Evolutionary conservation across 2,113 vertebrate genomes (phyloP).

Genomic region (Silurus meridionalis): DNA sequence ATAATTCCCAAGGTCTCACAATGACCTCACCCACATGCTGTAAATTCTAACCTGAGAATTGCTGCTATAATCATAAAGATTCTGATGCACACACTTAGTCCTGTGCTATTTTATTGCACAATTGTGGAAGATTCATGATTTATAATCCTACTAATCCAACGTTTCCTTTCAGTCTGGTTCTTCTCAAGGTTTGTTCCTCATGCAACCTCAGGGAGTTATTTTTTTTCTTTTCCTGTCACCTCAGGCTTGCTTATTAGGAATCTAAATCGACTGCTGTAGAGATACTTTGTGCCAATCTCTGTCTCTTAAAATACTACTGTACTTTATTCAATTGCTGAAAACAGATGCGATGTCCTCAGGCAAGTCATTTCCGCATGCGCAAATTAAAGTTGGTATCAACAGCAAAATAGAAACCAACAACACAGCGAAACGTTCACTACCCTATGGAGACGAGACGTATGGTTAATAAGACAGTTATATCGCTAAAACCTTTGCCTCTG

Average conservation of each 20-base stretch:
- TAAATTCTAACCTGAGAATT: neutral
- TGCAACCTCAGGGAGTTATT: neutral
- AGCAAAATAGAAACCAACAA: neutral
- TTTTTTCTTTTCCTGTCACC: neutral
- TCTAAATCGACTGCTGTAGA: neutral
- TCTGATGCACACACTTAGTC: neutral
- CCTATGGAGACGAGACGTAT: slow-evolving; percentile 13
- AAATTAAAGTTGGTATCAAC: neutral
- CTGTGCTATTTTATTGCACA: neutral
- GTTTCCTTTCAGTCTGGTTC: neutral
- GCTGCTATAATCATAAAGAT: neutral
- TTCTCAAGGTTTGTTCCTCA: neutral
- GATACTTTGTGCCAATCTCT: neutral
- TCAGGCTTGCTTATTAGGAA: neutral
- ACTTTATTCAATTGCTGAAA: neutral
- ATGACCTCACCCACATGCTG: neutral
- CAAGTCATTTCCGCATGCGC: slow-evolving; percentile 24
- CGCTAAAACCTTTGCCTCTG: neutral
- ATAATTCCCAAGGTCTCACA: neutral
- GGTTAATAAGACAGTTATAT: slow-evolving; percentile 12
- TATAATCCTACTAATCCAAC: neutral
- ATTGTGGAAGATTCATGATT: neutral
- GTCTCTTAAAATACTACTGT: neutral
- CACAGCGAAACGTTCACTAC: slow-evolving; percentile 13
- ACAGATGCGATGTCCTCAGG: neutral